These are phyloP conservation scores for Stichodactyla mertensii DNA, from an alignment of 64 coral and sea anemone species.

Conservation along the genomic window DNA sequence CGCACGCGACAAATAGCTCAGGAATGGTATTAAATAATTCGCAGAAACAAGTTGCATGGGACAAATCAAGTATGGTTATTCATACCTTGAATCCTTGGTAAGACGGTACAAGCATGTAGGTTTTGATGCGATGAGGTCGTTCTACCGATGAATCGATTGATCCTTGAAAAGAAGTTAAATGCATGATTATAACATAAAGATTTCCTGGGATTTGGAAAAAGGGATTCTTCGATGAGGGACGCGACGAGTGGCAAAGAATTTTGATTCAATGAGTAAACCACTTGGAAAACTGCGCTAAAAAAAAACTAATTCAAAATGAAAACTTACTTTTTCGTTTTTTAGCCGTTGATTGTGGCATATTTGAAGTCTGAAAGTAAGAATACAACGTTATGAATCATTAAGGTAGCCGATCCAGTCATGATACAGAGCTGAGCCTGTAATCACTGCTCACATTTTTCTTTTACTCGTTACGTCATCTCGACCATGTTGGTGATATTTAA, in stretches of 20 bases:
- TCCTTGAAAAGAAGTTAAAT: neutral
- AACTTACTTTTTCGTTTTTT: neutral
- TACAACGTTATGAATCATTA: no score
- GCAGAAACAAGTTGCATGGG: neutral
- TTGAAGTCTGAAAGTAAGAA: neutral
- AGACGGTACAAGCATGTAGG: slow-evolving; percentile 86
- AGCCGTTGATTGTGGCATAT: neutral
- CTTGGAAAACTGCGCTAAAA: no score
- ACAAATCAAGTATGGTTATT: neutral
- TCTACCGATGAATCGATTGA: neutral
- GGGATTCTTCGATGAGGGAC: neutral
- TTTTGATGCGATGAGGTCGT: slow-evolving; percentile 72
- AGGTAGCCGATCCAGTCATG: no score
- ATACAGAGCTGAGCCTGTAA: no score
- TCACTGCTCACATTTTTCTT: no score
- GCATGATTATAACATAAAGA: neutral
- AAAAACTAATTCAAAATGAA: neutral
- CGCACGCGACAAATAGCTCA: neutral
- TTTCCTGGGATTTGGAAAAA: neutral
- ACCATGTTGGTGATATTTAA: no score
- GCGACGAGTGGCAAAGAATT: no score
- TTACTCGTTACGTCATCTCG: no score
- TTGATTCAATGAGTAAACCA: no score
- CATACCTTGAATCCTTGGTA: slow-evolving; percentile 91
- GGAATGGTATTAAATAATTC: neutral